Conservation (phyloP, 2,888 invertebrate genomes). For the Plebejus anna region DNA sequence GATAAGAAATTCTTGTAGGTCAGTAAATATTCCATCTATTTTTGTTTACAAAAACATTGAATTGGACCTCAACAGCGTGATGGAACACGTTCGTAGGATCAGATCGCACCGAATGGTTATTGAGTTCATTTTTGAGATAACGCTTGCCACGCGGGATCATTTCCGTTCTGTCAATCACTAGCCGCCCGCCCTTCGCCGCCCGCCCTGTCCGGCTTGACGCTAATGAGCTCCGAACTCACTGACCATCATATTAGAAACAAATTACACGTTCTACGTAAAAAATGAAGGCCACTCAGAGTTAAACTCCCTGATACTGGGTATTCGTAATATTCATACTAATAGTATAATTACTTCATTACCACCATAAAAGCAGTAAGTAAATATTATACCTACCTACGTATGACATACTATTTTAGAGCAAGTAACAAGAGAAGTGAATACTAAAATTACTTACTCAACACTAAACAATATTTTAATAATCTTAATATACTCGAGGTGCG, state of each 20-base stretch:
- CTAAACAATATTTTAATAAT: not conserved
- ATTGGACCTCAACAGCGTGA: not conserved
- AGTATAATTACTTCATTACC: no score
- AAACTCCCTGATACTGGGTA: not conserved
- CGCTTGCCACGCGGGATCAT: constrained; percentile 66
- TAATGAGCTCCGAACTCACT: constrained; percentile 57
- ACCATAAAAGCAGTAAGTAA: no score
- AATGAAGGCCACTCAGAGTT: not conserved
- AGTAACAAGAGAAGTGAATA: no score
- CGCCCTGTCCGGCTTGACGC: constrained; percentile 55
- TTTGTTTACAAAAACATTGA: not conserved
- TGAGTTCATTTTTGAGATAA: constrained; percentile 58
- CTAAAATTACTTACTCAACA: not conserved
- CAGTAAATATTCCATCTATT: no score
- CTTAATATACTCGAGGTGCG: not conserved
- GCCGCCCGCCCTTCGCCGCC: constrained; percentile 41
- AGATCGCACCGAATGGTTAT: constrained; percentile 62
- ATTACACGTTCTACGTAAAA: not conserved
- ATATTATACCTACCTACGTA: no score
- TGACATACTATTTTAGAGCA: no score
- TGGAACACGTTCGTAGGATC: constrained; percentile 32
- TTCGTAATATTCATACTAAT: not conserved
- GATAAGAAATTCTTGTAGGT: no score
- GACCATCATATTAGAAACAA: constrained; percentile 15
- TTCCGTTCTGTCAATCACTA: constrained; percentile 74